Conservation (phyloP, 1,140 invertebrate genomes). For the Lasioglossum albipes region DNA sequence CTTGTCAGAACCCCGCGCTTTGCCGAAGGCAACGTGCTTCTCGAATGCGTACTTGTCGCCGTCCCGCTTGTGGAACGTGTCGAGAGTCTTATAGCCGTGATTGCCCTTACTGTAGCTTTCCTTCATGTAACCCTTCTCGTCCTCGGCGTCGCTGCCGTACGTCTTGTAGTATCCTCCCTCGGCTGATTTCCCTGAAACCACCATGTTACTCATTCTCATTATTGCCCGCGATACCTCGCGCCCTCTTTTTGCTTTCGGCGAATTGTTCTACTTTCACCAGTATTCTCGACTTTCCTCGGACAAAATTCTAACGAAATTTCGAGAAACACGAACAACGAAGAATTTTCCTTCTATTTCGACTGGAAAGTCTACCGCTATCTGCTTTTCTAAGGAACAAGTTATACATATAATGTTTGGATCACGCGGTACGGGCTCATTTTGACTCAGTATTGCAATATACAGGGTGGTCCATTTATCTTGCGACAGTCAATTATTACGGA, state of each 20-base stretch:
- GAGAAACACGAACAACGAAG: no score
- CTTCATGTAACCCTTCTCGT: slow-evolving; percentile 84
- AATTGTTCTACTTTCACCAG: background rate
- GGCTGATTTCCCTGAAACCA: slow-evolving; percentile 74
- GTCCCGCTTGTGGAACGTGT: slow-evolving; percentile 86
- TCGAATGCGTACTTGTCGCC: slow-evolving; percentile 86
- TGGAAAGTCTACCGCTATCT: no score
- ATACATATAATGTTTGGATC: no score
- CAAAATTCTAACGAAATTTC: background rate
- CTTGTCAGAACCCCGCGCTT: slow-evolving; percentile 70
- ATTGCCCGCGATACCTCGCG: background rate
- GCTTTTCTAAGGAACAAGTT: no score
- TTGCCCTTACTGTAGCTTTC: slow-evolving; percentile 84
- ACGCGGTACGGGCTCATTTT: no score
- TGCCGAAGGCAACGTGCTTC: slow-evolving; percentile 83
- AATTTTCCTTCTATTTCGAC: no score
- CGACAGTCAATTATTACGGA: no score
- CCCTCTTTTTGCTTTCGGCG: no score
- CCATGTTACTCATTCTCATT: slow-evolving; percentile 56
- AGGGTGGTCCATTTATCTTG: no score
- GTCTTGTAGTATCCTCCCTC: slow-evolving; percentile 75
- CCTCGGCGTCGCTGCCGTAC: slow-evolving; percentile 81
- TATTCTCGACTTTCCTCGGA: background rate
- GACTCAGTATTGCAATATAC: no score
- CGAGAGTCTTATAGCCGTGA: slow-evolving; percentile 86